Conservation (phyloP, 2,888 invertebrate species). For the Hyppa rectilinea region DNA sequence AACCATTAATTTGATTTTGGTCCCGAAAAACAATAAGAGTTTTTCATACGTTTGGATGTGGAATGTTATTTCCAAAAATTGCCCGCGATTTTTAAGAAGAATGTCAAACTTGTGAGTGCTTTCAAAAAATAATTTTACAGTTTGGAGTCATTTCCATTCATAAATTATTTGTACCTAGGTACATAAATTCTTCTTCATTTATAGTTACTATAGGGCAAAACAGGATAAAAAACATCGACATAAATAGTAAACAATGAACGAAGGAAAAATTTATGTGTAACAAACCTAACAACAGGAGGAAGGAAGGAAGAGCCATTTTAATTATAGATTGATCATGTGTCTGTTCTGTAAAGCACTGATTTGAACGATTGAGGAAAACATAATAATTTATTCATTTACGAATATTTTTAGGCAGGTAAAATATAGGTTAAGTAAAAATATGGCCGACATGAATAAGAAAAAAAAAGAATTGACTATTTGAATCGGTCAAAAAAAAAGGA, state of each 20-base stretch:
- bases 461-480: background rate
- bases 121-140: background rate
- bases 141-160: background rate
- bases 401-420: background rate
- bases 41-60: background rate
- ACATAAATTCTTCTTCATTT: background rate
- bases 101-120: background rate
- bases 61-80: background rate
- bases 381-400: background rate
- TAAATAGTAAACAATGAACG: slow-evolving; percentile 2
- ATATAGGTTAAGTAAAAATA: background rate
- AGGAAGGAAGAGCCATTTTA: slow-evolving; percentile 20
- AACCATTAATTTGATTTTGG: background rate
- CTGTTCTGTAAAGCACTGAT: background rate
- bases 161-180: background rate
- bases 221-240: slow-evolving; percentile 16
- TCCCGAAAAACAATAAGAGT: background rate
- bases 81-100: background rate
- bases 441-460: background rate
- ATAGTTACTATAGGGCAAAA: background rate
- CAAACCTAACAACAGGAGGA: slow-evolving; percentile 15
- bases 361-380: background rate
- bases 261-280: slow-evolving; percentile 9
- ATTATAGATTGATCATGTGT: background rate
- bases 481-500: no score